Conservation (phyloP, 2,113 vertebrate species). For the Anas platyrhynchos region DNA sequence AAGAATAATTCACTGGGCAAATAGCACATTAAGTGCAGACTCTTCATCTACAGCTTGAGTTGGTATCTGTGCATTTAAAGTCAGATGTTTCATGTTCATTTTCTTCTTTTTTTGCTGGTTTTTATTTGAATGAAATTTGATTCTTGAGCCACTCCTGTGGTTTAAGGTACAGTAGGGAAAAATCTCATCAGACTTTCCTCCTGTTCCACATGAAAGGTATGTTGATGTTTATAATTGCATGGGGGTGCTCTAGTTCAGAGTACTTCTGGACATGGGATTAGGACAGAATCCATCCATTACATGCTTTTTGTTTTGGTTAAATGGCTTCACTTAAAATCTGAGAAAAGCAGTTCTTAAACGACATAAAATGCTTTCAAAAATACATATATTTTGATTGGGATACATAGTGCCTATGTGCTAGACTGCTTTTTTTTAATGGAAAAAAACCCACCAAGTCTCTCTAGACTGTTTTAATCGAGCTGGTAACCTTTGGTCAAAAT, state of each 20-base stretch:
- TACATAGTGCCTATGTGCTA: not conserved
- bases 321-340: constrained; percentile 8
- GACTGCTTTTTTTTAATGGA: not conserved
- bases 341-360: not conserved
- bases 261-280: not conserved
- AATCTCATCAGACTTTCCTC: not conserved
- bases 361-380: not conserved
- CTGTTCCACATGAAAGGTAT: not conserved
- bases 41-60: constrained; percentile 56
- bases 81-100: constrained; percentile 51
- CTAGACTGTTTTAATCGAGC: not conserved
- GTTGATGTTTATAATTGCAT: not conserved
- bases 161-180: not conserved
- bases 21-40: constrained; percentile 37
- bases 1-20: constrained; percentile 58
- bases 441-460: not conserved
- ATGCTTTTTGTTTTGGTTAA: constrained; percentile 44
- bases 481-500: constrained; percentile 35
- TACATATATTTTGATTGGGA: not conserved
- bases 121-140: constrained; percentile 27
- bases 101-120: not conserved
- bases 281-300: constrained; percentile 17
- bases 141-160: constrained; percentile 4
- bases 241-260: not conserved
- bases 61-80: constrained; percentile 53